Evolutionary conservation across 1,140 invertebrate species (phyloP).

Genomic region (Vanessa tameamea): DNA sequence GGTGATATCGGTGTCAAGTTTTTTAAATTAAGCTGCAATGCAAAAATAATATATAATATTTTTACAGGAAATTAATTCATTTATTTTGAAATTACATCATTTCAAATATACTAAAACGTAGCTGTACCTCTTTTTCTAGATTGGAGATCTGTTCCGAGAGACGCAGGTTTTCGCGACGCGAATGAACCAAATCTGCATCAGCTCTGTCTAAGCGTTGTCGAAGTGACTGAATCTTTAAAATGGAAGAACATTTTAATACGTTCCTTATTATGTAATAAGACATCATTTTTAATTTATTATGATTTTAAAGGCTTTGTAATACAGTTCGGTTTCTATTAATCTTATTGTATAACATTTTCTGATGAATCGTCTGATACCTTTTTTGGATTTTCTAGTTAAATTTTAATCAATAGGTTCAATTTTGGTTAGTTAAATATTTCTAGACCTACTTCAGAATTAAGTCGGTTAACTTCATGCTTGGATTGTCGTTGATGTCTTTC

Average conservation of each 20-base stretch:
- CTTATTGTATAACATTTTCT: too few relatives aligned
- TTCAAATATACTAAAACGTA: too few relatives aligned
- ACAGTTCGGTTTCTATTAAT: too few relatives aligned
- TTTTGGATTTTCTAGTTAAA: too few relatives aligned
- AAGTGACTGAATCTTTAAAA: slow-evolving; percentile 83
- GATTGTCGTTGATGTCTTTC: slow-evolving; percentile 87
- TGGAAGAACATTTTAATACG: slow-evolving; percentile 9
- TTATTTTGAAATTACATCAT: too few relatives aligned
- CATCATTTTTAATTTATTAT: too few relatives aligned
- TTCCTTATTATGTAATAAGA: not conserved
- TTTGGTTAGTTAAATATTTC: not conserved
- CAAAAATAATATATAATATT: not conserved
- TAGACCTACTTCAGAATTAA: slow-evolving; percentile 84
- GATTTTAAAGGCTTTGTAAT: too few relatives aligned
- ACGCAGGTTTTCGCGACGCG: slow-evolving; percentile 87
- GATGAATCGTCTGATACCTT: too few relatives aligned
- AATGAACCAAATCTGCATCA: slow-evolving; percentile 88
- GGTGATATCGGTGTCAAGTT: slow-evolving; percentile 76
- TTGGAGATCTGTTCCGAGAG: slow-evolving; percentile 88
- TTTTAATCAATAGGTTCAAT: not conserved
- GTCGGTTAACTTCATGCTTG: slow-evolving; percentile 86
- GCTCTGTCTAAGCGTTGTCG: slow-evolving; percentile 88
- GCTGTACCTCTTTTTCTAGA: slow-evolving; percentile 87
- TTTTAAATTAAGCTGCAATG: slow-evolving; percentile 70
- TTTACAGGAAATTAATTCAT: too few relatives aligned